Conservation (phyloP, 1,140 invertebrate species). For the Aleiodes sp. region DNA sequence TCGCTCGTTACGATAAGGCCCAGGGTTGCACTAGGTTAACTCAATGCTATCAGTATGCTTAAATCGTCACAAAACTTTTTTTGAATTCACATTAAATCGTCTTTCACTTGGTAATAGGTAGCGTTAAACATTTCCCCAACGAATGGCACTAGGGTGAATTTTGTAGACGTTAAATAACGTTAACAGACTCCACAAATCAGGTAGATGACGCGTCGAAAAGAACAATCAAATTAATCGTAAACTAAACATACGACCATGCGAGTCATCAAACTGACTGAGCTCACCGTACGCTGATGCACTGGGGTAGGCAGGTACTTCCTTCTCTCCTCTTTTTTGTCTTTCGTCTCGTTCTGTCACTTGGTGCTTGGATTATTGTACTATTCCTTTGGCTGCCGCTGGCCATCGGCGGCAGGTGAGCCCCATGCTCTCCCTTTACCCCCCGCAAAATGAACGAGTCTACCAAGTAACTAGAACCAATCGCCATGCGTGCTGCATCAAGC, state of each 20-base stretch:
- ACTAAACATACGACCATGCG: not conserved
- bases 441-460: too few species aligned
- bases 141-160: too few species aligned
- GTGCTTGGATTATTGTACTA: not conserved
- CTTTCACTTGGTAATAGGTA: too few species aligned
- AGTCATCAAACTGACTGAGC: not conserved
- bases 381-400: not conserved
- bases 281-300: not conserved
- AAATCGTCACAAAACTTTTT: too few species aligned
- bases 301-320: not conserved
- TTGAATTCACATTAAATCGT: too few species aligned
- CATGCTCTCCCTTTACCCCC: not conserved
- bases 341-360: not conserved
- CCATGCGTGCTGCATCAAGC: too few species aligned
- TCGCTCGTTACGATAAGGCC: too few species aligned
- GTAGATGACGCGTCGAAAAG: not conserved
- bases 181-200: not conserved
- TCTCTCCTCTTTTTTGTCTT: not conserved
- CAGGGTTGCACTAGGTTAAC: too few species aligned
- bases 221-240: not conserved
- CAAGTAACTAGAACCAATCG: too few species aligned
- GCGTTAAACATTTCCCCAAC: too few species aligned
- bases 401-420: not conserved
- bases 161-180: too few species aligned
- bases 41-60: too few species aligned